phyloP scores from a whole-genome alignment of 2,113 vertebrate species.

The Lutjanus erythropterus region DNA sequence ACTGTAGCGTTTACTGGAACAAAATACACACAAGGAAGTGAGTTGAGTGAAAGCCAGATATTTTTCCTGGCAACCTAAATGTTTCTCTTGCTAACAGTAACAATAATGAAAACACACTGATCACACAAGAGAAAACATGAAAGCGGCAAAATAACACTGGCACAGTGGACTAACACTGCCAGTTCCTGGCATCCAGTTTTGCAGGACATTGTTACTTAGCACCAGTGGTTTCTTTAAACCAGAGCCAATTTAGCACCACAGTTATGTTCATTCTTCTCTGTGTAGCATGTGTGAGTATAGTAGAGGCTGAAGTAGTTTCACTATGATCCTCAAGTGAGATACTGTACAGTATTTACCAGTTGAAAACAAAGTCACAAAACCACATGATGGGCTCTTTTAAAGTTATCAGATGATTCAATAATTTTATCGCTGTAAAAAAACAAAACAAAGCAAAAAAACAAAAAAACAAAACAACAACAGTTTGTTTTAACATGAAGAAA shows the following conservation, averaged over 20 bases:
- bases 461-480: too few species aligned
- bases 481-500: too few species aligned
- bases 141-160: neutral
- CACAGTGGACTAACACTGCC: neutral
- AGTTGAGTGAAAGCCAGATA: neutral
- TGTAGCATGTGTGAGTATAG: neutral
- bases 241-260: neutral
- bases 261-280: neutral
- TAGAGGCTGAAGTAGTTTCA: neutral
- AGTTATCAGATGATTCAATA: neutral
- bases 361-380: neutral
- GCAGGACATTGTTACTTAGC: neutral
- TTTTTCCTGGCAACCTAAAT: neutral
- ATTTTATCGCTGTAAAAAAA: too few species aligned
- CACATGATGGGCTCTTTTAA: neutral
- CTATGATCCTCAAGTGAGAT: neutral
- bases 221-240: neutral
- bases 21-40: neutral
- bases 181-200: neutral
- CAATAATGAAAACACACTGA: neutral
- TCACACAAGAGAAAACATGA: neutral
- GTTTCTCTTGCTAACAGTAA: neutral
- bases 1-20: conserved; percentile 1
- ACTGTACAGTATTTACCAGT: neutral
- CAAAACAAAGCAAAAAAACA: too few species aligned